Conservation (phyloP, 2,888 invertebrate species). For the Anoncus sp. region DNA sequence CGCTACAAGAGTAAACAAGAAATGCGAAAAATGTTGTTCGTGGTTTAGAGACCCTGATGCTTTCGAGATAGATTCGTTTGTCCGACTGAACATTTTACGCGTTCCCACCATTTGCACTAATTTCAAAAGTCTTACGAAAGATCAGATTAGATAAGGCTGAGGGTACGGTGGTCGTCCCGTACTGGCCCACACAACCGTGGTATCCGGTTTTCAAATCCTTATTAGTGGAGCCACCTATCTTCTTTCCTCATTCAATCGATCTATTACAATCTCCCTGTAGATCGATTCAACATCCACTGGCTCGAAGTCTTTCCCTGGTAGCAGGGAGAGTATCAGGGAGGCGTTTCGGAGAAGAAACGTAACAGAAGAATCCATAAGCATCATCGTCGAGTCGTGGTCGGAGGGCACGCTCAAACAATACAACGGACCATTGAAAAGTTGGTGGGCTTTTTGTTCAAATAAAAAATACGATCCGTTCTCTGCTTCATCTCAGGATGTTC, state of each 20-base stretch:
- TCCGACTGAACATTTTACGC: too few species aligned
- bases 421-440: neutral
- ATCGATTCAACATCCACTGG: neutral
- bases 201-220: neutral
- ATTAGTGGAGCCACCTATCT: neutral
- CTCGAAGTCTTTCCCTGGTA: neutral
- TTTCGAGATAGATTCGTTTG: too few species aligned
- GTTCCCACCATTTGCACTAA: too few species aligned
- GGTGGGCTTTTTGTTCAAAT: neutral
- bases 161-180: too few species aligned
- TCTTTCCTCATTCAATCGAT: neutral
- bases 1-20: too few species aligned
- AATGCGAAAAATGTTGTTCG: too few species aligned
- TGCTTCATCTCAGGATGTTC: neutral
- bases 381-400: neutral
- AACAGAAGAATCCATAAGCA: neutral
- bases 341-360: neutral
- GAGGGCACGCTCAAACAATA: neutral
- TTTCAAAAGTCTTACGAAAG: too few species aligned
- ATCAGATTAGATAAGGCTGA: too few species aligned
- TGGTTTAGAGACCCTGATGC: too few species aligned
- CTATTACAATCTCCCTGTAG: neutral
- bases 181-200: too few species aligned
- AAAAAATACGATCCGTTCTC: neutral
- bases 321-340: neutral